phyloP scores from a whole-genome alignment of 2,888 invertebrate species.

The Exephanes ischioxanthus region DNA sequence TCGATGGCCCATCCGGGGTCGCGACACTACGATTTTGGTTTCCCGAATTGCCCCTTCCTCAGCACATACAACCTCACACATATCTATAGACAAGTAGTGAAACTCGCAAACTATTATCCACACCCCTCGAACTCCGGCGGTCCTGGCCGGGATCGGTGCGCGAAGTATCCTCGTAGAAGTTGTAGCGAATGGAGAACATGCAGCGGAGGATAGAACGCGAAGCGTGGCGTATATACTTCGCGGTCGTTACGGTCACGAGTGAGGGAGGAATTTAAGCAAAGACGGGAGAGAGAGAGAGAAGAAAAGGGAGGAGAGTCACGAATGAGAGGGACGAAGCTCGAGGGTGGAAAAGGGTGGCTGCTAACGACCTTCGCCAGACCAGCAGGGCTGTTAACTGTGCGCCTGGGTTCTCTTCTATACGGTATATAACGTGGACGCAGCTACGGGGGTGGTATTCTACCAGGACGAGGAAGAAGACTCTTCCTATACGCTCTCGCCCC shows the following conservation, averaged over 20 bases:
- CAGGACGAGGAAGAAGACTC: slow-evolving; percentile 58
- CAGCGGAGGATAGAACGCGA: slow-evolving; percentile 44
- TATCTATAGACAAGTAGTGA: slow-evolving; percentile 18
- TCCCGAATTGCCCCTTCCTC: slow-evolving; percentile 74
- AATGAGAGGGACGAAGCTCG: slow-evolving; percentile 58
- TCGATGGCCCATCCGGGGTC: slow-evolving; percentile 74
- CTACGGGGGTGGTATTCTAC: slow-evolving; percentile 49
- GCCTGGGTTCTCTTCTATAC: slow-evolving; percentile 71
- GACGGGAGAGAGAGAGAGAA: slow-evolving; percentile 25
- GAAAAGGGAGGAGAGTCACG: slow-evolving; percentile 15
- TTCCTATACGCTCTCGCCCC: slow-evolving; percentile 44
- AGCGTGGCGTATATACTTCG: slow-evolving; percentile 54
- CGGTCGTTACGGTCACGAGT: slow-evolving; percentile 57
- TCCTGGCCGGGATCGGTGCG: slow-evolving; percentile 32
- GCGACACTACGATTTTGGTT: slow-evolving; percentile 76
- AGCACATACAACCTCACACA: slow-evolving; percentile 21
- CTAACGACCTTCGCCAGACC: slow-evolving; percentile 83
- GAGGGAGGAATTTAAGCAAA: slow-evolving; percentile 51
- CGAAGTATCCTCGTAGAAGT: slow-evolving; percentile 57
- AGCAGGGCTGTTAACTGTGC: slow-evolving; percentile 82
- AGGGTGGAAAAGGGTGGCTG: slow-evolving; percentile 74
- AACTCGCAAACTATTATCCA: slow-evolving; percentile 66
- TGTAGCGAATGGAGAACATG: slow-evolving; percentile 49
- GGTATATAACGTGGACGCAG: slow-evolving; percentile 26
- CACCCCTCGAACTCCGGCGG: slow-evolving; percentile 59